Evolutionary conservation across 2,797 vertebrate genomes (phyloP).

Genomic region (Simalia tracyae): DNA sequence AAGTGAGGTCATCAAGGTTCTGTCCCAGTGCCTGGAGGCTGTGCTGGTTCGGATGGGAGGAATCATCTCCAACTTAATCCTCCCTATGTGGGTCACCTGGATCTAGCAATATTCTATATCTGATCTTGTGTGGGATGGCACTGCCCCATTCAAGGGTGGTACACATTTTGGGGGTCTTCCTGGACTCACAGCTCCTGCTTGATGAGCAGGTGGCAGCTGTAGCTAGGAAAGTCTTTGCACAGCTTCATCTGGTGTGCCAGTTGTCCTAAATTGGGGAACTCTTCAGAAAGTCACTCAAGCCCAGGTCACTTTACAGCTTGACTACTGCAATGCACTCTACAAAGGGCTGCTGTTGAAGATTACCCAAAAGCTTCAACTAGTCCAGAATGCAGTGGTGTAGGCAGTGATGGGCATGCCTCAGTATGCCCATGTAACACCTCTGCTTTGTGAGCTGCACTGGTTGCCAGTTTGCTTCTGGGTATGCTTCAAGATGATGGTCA

Average conservation of each 20-base stretch:
- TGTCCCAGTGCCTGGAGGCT: background rate
- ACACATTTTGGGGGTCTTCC: background rate
- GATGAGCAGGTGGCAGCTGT: background rate
- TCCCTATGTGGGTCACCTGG: background rate
- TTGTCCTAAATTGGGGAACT: background rate
- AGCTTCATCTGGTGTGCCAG: background rate
- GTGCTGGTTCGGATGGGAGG: background rate
- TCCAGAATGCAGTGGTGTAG: background rate
- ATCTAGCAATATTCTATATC: background rate
- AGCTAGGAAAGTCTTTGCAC: background rate
- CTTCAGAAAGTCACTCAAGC: background rate
- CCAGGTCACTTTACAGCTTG: background rate
- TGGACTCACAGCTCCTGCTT: background rate
- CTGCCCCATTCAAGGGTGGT: background rate
- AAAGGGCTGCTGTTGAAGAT: background rate
- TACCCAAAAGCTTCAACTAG: background rate
- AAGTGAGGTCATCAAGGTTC: background rate
- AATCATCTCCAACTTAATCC: background rate
- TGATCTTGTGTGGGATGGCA: background rate
- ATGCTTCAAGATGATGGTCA: background rate
- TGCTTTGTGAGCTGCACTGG: background rate
- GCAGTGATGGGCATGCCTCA: background rate
- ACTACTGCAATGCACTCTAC: background rate
- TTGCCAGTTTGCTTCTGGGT: background rate
- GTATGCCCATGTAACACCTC: background rate